A percentile compares a stretch with the other conserved stretches of the same genome.
Evolutionary conservation across 2,888 invertebrate species (phyloP).

Genomic region (Camptogramma bilineatum): DNA sequence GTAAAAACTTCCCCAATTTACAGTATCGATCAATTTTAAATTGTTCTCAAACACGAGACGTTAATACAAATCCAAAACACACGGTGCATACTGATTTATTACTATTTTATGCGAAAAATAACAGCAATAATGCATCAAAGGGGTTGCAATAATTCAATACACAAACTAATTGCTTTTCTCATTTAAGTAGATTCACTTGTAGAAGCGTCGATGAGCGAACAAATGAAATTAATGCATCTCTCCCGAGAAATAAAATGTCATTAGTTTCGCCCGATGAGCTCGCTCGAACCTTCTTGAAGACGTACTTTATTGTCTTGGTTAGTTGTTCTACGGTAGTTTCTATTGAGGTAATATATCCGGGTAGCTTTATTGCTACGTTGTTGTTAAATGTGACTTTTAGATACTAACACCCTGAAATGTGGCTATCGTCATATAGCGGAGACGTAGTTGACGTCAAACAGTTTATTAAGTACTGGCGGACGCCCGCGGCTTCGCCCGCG

Average conservation of each 20-base stretch:
- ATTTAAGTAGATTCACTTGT: conserved; percentile 73
- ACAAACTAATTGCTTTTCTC: conserved; percentile 66
- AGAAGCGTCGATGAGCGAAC: conserved; percentile 75
- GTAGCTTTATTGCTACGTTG: conserved; percentile 29
- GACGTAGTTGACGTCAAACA: background rate
- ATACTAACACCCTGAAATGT: background rate
- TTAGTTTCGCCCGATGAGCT: conserved; percentile 80
- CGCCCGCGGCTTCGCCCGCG: too few relatives aligned
- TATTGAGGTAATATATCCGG: conserved; percentile 34
- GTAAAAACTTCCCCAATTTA: background rate
- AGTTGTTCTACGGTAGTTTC: conserved; percentile 42
- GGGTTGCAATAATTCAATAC: conserved; percentile 36
- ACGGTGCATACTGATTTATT: conserved; percentile 29
- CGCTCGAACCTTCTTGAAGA: conserved; percentile 62
- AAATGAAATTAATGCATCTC: conserved; percentile 84
- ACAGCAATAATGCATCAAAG: conserved; percentile 32
- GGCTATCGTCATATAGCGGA: background rate
- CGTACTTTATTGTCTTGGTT: conserved; percentile 60
- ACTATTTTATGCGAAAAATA: conserved; percentile 30
- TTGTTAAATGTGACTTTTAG: conserved; percentile 27
- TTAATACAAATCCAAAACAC: conserved; percentile 33
- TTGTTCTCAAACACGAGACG: conserved; percentile 20
- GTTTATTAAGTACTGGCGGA: too few relatives aligned
- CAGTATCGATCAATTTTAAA: conserved; percentile 12
- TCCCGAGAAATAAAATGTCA: conserved; percentile 83